Evolutionary conservation across 2,797 vertebrate genomes (phyloP).

Genomic region (Prunella strophiata): DNA sequence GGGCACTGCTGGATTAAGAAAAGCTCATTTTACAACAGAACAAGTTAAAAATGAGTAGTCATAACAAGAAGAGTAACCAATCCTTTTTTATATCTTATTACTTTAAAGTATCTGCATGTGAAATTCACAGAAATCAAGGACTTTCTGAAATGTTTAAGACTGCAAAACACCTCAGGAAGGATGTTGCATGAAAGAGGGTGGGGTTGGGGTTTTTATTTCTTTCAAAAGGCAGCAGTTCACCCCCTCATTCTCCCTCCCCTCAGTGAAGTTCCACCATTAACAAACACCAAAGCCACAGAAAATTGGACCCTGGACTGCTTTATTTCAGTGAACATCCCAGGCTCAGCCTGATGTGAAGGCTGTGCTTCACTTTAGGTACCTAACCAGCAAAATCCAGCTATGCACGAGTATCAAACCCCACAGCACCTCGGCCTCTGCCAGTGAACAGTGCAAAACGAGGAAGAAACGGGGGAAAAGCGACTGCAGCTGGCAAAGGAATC

Average conservation of each 20-base stretch:
- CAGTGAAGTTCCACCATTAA: not conserved
- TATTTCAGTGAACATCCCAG: not conserved
- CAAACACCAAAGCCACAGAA: not conserved
- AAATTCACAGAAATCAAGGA: not conserved
- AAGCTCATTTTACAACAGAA: not conserved
- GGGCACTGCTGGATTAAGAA: not conserved
- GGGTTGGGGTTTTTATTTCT: too few relatives aligned
- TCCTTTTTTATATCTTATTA: not conserved
- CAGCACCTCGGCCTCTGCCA: fast-evolving
- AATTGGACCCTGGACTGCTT: not conserved
- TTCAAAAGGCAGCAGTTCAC: fast-evolving
- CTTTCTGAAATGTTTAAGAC: not conserved
- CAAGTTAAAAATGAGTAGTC: not conserved
- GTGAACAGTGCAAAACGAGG: fast-evolving
- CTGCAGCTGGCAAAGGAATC: not conserved
- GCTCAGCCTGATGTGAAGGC: not conserved
- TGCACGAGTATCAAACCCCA: fast-evolving
- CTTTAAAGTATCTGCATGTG: not conserved
- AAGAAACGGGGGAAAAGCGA: fast-evolving
- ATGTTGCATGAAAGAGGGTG: fast-evolving
- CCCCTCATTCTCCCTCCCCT: not conserved
- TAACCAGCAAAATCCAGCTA: not conserved
- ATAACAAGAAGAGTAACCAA: not conserved
- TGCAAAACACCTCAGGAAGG: not conserved
- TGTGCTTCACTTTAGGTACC: fast-evolving